These are phyloP conservation scores for Danionella dracula DNA, from an alignment of 2,797 vertebrate genomes.

Conservation along the genomic window DNA sequence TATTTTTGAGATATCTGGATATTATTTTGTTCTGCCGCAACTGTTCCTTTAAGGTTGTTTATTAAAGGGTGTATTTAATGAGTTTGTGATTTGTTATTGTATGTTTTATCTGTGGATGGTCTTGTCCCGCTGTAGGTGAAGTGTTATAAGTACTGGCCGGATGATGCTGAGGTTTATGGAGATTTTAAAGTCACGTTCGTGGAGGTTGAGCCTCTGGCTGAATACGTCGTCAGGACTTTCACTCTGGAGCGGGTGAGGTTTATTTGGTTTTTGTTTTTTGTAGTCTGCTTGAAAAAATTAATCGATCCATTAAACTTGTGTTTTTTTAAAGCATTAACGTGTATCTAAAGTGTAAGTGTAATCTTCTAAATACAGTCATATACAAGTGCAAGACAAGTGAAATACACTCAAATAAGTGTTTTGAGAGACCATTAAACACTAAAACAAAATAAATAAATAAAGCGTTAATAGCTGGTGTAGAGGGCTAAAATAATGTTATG, in stretches of 20 bases:
- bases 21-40: too few relatives aligned
- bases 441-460: too few relatives aligned
- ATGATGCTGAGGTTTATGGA: conserved; percentile 94
- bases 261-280: neutral
- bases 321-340: too few relatives aligned
- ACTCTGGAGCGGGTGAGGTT: conserved; percentile 91
- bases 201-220: conserved; percentile 93
- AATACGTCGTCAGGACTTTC: conserved; percentile 97
- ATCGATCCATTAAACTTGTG: too few relatives aligned
- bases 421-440: too few relatives aligned
- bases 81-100: neutral
- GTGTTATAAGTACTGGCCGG: conserved; percentile 99
- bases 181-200: conserved; percentile 98
- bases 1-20: too few relatives aligned
- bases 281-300: neutral
- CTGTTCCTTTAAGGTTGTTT: neutral
- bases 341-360: too few relatives aligned
- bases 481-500: too few relatives aligned
- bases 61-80: neutral
- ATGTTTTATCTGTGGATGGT: neutral
- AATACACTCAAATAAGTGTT: too few relatives aligned
- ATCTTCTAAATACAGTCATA: too few relatives aligned
- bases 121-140: conserved; percentile 79
- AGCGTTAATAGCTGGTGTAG: too few relatives aligned
- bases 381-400: too few relatives aligned